Evolutionary conservation across 1,140 invertebrate genomes (phyloP), one percentile per base, ranked within the genome.

Genomic region (Gryon sp.): DNA sequence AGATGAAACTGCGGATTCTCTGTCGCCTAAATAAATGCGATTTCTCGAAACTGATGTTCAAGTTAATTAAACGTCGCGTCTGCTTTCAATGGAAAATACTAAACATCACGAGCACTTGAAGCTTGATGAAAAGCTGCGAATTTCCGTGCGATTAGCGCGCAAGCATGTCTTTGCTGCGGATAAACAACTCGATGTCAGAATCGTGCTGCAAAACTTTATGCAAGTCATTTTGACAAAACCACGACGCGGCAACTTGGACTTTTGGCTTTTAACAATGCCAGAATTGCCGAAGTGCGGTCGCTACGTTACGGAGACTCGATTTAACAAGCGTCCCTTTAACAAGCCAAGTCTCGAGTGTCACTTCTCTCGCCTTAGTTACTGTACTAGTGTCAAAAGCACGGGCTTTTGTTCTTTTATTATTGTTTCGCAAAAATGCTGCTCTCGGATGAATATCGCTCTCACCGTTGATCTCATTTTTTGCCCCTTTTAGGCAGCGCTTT

Each of bases 251-350:
- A 43, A 62, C 55, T 53, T 48, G 40, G 20, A 52, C 22, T 38
- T 59, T 62, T 5, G 14, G 41, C 41, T 26, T 16, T 65, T 41
- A 66, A 59, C 69, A 34, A 53, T 45, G 12, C 52, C 14, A 8
- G 20, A n/a, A 50, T 40, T 18, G 2, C 12, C 36, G 36, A 59
- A 74, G 57, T 59, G 43, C 43, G 38, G 38, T 24, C 43, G 45
- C 53, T 2, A 38, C 43, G 26, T 59, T 41, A 30, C 24, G 9
- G 24, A 24, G 43, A 46, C 45, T 45, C 40, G 28, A 63, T 75
- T 57, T 68, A 65, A 65, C 59, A 60, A 76, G 65, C 65, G 38
- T 28, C 36, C 52, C 50, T 76, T 76, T 57, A 76, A 76, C 63
- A 65, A 69, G 50, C 40, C 40, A 63, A 69, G 40, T 63, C 59